Percentiles rank a stretch among this genome's conserved stretches.
Conservation (phyloP, 2,888 invertebrate species). For the Minunthozetes semirufus region DNA sequence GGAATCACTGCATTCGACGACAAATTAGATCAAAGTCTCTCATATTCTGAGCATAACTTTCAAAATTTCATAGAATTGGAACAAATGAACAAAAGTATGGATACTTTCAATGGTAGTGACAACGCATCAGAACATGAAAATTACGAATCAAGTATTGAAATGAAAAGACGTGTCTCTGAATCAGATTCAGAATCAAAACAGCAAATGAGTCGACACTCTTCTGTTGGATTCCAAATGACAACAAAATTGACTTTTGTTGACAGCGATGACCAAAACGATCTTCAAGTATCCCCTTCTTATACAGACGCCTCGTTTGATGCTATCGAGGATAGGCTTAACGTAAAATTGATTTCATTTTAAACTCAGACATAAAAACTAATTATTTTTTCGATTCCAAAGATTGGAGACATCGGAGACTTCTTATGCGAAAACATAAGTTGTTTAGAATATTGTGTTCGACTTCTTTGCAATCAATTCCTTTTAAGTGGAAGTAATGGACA, state of each 20-base stretch:
- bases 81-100: not conserved
- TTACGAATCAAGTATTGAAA: not conserved
- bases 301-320: conserved; percentile 12
- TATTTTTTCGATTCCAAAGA: not conserved
- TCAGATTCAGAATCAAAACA: not conserved
- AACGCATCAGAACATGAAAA: not conserved
- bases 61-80: not conserved
- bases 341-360: conserved; percentile 41
- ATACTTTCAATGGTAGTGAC: not conserved
- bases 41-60: not conserved
- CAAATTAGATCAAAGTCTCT: conserved; percentile 8
- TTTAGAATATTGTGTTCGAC: conserved; percentile 64
- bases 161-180: not conserved
- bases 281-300: conserved; percentile 8
- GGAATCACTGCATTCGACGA: conserved; percentile 19
- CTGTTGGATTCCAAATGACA: not conserved
- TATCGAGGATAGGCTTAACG: not conserved
- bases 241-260: conserved; percentile 23
- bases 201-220: not conserved
- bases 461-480: conserved; percentile 65
- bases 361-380: not conserved
- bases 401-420: conserved; percentile 29
- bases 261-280: not conserved
- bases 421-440: conserved; percentile 58
- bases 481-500: conserved; percentile 56